A percentile compares a stretch with the other conserved stretches of the same genome.
These are phyloP conservation scores for Entomobrya proxima DNA, from an alignment of 2,888 invertebrate species.

Conservation along the genomic window DNA sequence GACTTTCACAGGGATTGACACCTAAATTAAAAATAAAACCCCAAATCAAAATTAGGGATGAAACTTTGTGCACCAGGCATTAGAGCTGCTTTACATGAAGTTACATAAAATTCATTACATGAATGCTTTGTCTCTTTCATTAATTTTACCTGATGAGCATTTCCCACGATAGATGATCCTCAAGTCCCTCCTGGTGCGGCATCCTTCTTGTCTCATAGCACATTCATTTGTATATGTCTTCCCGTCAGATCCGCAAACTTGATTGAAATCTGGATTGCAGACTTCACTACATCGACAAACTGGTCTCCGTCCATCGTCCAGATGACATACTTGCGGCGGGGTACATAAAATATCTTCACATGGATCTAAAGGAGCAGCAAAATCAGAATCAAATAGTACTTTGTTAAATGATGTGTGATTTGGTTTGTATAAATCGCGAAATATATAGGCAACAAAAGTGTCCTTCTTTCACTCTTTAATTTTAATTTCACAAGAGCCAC, in stretches of 20 bases:
- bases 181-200: conserved; percentile 84
- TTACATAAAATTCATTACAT: neutral
- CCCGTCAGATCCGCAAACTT: conserved; percentile 83
- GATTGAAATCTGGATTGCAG: conserved; percentile 85
- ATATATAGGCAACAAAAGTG: too few relatives aligned
- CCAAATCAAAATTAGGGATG: neutral
- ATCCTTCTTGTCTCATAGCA: conserved; percentile 86
- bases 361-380: conserved; percentile 83
- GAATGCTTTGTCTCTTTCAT: neutral
- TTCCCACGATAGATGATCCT: conserved; percentile 89
- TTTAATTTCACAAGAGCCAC: too few relatives aligned
- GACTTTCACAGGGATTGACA: conserved; percentile 89
- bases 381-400: neutral
- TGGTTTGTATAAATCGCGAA: too few relatives aligned
- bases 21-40: conserved; percentile 78
- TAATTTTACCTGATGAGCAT: conserved; percentile 85
- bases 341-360: conserved; percentile 87
- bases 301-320: conserved; percentile 87
- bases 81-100: too few relatives aligned
- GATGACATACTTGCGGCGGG: conserved; percentile 88
- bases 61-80: too few relatives aligned
- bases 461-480: too few relatives aligned
- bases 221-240: conserved; percentile 90
- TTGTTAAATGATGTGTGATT: too few relatives aligned
- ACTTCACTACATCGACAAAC: conserved; percentile 85